Evolutionary conservation across 2,888 invertebrate genomes (phyloP).

Genomic region (Lasius platythorax): DNA sequence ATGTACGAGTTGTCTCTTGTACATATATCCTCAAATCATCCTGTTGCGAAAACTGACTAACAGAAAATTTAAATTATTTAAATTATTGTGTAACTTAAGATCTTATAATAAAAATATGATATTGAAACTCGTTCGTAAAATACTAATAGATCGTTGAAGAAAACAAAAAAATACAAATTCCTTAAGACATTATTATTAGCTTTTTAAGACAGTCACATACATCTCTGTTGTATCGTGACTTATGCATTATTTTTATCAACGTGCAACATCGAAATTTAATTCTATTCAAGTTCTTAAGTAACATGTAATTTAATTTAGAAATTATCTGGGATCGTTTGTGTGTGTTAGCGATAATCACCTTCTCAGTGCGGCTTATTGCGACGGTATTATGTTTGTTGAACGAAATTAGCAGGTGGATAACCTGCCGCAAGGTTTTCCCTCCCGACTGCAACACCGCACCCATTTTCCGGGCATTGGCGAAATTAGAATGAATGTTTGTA

Average conservation of each 20-base stretch:
- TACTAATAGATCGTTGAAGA: neutral
- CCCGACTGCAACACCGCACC: conserved; percentile 37
- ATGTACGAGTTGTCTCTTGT: conserved; percentile 50
- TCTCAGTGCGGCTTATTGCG: conserved; percentile 41
- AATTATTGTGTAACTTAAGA: neutral
- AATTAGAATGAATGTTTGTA: conserved; percentile 75
- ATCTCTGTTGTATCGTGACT: neutral
- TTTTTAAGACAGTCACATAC: neutral
- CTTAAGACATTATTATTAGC: too few relatives aligned
- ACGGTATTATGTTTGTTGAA: conserved; percentile 65
- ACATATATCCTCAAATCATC: conserved; percentile 6
- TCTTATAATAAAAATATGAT: neutral
- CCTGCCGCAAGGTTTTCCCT: conserved; percentile 58
- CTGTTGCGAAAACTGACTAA: neutral
- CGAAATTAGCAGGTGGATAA: conserved; percentile 72
- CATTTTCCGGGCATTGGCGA: conserved; percentile 51
- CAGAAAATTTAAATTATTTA: neutral
- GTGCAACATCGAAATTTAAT: conserved; percentile 21
- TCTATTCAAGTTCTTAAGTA: conserved; percentile 20
- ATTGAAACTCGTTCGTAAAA: neutral
- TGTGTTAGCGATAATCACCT: conserved; percentile 39
- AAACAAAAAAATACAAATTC: neutral
- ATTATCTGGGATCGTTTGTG: conserved; percentile 14
- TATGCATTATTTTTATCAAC: neutral
- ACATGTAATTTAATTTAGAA: conserved; percentile 22